Evolutionary conservation across 2,113 vertebrate species (phyloP), one percentile per base, ranked within the genome.

Genomic region (Cnemophilus loriae): DNA sequence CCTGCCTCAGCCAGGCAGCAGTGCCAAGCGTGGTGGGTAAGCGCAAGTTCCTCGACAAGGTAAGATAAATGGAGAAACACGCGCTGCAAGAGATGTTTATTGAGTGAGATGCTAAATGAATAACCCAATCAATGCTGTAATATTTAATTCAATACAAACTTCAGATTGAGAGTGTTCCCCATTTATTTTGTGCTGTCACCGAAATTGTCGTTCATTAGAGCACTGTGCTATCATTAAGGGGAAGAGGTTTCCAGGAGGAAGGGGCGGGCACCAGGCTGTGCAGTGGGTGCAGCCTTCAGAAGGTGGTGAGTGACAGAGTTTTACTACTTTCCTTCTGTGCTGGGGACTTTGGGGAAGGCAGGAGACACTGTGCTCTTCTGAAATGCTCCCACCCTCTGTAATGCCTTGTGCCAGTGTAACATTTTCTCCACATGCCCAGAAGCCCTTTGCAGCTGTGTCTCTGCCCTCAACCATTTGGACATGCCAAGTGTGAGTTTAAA

Each of bases 31-130:
- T 1, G 14, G 81, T 80, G 71, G 87, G 90, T 63, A 89, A 83
- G 82, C 3, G 0, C 63, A 60, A 67, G 90, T 85, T 89, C 73
- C 74, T 76, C 21, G 93, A 95, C 93, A 97, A 94, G 94, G 91
- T 77, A 97, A 97, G 96, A 96, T 94, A 95, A 97, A 97, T 97
- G 92, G 92, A 71, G 91, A 94, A 96, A 97, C 96, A 96, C 7
- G 44, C 2, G 1, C 81, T 84, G 93, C 80, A 94, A 95, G 94
- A 96, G 91, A 92, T 90, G 93, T 93, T 96, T 96, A 97, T 97
- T 97, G 96, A 97, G 95, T 96, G 87, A 94, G 95, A 97, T 97
- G 96, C 96, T 97, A 96, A 97, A 97, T 96, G 95, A 97, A 97
- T 96, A 96, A 96, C 94, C 95, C 94, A 96, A 97, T 97, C 97